phyloP scores from a whole-genome alignment of 2,113 vertebrate species.

The Chauna torquata region DNA sequence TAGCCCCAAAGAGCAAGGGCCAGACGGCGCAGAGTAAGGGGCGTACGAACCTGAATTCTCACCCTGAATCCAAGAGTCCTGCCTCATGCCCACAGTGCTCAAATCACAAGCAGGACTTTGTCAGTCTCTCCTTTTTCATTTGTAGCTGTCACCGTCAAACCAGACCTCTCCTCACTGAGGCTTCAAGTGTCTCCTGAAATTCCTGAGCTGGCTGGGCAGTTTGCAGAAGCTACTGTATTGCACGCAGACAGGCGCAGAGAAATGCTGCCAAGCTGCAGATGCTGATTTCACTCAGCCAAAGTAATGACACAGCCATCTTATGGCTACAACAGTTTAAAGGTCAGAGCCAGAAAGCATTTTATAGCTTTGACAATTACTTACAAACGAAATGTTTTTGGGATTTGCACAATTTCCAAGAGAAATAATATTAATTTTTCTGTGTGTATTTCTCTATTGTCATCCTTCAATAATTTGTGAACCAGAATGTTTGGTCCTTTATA shows the following conservation, averaged over 20 bases:
- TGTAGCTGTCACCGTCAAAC: not conserved
- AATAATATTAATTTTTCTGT: not conserved
- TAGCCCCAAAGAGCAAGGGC: not conserved
- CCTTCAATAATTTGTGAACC: not conserved
- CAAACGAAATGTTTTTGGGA: fast-evolving
- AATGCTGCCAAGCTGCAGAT: not conserved
- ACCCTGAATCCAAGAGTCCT: not conserved
- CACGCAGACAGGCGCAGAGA: not conserved
- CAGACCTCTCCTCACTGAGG: fast-evolving
- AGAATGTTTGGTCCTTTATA: not conserved
- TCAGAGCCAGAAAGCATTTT: not conserved
- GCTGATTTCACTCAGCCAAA: not conserved
- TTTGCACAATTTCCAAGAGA: not conserved
- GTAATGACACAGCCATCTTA: not conserved
- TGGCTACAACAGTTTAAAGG: not conserved
- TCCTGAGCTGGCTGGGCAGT: not conserved
- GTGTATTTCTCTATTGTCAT: not conserved
- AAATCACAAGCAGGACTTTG: not conserved
- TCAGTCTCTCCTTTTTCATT: not conserved
- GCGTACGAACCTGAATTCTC: too few species aligned
- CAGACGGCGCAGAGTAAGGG: not conserved
- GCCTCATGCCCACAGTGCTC: not conserved
- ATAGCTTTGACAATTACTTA: not conserved
- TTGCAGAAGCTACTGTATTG: not conserved
- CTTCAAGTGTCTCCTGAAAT: not conserved